Base-by-base conservation (phyloP, 2,113 vertebrate genomes). In the Scomber scombrus region DNA sequence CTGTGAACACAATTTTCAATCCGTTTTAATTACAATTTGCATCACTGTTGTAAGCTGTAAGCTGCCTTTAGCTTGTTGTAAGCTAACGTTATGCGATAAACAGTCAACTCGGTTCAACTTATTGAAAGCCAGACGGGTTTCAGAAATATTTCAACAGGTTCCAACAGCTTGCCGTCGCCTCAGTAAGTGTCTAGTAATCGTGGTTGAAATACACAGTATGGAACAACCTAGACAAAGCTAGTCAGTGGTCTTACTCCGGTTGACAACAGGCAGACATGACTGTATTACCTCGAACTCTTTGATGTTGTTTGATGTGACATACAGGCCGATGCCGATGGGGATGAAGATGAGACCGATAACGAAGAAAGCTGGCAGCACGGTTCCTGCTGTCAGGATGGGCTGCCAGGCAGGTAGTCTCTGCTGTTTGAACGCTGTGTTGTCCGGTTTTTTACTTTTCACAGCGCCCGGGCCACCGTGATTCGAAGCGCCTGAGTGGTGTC, bases 351-450 rank as follows among this genome's bases (percentile, higher is more conserved):
- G 95, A 19, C 97, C 97, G 86, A 99, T 97, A 45, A 98, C 95
- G 92, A 99, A 99, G 91, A 99, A 99, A 23, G 97, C 97, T 0
- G 98, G 98, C 29, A 99, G 92, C 77, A 98, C 97, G n/a, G 96
- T 97, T 60, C 97, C 97, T 0, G 97, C 98, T 0, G 98, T 99
- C 23, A 99, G 94, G 71, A 99, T 98, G 71, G 98, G 98, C 89
- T 99, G 97, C 98, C 98, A 99, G 31, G 97, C 98, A 3, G 97
- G 97, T 45, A 99, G 90, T 58, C 98, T 94, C 85, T 99, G 97
- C 91, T 99, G 98, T 82, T 99, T 99, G 88, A 99, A 99, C 0
- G 97, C 97, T 0, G 97, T 99, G 85, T 99, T 99, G 75, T 99
- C 97, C 5, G 97, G 98, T 47, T 97, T 97, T 84, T 96, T 96